These are phyloP conservation scores for Mastomys natalensis DNA, from an alignment of 2,113 vertebrate genomes.

Conservation along the genomic window DNA sequence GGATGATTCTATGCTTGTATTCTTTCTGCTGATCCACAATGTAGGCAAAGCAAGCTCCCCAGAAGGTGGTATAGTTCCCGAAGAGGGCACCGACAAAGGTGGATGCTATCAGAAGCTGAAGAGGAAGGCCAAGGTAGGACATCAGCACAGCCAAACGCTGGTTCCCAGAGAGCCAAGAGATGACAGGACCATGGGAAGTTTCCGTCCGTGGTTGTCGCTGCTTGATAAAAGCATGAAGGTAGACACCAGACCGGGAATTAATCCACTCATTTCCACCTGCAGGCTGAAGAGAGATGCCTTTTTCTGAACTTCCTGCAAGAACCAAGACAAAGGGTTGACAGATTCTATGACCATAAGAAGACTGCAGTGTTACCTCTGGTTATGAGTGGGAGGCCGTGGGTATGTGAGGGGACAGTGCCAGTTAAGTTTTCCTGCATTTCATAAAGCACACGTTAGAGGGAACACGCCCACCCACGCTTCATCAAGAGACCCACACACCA, in stretches of 20 bases:
- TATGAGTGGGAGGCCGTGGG: not conserved
- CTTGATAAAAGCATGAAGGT: conserved; percentile 94
- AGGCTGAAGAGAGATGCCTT: conserved; percentile 92
- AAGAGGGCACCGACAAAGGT: conserved; percentile 90
- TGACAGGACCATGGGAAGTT: conserved; percentile 92
- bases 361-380: too few species aligned
- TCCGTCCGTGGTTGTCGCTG: conserved; percentile 93
- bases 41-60: conserved; percentile 95
- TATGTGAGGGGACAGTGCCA: not conserved
- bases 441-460: not conserved
- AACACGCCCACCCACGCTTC: not conserved
- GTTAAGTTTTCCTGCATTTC: not conserved
- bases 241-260: conserved; percentile 91
- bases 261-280: conserved; percentile 90
- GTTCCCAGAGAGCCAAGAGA: conserved; percentile 88
- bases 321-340: conserved; percentile 53
- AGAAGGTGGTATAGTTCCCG: conserved; percentile 92
- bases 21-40: conserved; percentile 92
- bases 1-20: conserved; percentile 90
- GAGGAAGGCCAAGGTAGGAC: conserved; percentile 90
- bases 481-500: not conserved
- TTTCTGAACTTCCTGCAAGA: conserved; percentile 93
- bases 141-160: conserved; percentile 86
- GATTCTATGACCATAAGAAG: not conserved
- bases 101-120: conserved; percentile 90